Conservation (phyloP, 2,113 vertebrate genomes). For the Probosciger aterrimus region DNA sequence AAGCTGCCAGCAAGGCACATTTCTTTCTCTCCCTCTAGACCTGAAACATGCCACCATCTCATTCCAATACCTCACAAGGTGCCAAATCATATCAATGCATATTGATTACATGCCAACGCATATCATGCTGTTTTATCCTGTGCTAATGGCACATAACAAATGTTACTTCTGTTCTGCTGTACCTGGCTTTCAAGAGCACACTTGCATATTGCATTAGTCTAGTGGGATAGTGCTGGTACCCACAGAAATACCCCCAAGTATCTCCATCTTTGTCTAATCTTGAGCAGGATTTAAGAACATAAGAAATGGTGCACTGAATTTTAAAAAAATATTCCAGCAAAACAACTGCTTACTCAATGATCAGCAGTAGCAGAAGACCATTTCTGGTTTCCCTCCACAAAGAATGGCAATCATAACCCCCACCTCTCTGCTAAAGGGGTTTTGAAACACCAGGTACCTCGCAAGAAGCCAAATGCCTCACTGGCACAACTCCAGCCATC, state of each 20-base stretch:
- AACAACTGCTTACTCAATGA: neutral
- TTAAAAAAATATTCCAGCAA: neutral
- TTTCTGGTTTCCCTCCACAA: neutral
- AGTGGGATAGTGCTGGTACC: neutral
- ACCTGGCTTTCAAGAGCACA: neutral
- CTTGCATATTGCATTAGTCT: accelerated
- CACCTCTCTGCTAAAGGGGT: neutral
- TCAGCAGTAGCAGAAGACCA: accelerated
- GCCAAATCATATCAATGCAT: neutral
- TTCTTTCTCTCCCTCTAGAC: neutral
- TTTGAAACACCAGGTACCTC: neutral
- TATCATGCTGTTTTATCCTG: neutral
- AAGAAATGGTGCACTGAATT: neutral
- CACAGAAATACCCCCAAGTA: neutral
- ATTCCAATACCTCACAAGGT: neutral
- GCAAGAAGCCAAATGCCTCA: neutral
- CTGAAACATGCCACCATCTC: neutral
- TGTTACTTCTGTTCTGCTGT: neutral
- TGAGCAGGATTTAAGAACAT: neutral
- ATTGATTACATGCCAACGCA: neutral
- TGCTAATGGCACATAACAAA: neutral
- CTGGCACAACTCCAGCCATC: neutral
- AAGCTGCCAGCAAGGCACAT: too few relatives aligned
- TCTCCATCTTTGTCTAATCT: neutral
- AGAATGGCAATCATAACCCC: too few relatives aligned